These are phyloP conservation scores for Bimastos eiseni DNA, from an alignment of 2,888 invertebrate genomes.

Conservation along the genomic window DNA sequence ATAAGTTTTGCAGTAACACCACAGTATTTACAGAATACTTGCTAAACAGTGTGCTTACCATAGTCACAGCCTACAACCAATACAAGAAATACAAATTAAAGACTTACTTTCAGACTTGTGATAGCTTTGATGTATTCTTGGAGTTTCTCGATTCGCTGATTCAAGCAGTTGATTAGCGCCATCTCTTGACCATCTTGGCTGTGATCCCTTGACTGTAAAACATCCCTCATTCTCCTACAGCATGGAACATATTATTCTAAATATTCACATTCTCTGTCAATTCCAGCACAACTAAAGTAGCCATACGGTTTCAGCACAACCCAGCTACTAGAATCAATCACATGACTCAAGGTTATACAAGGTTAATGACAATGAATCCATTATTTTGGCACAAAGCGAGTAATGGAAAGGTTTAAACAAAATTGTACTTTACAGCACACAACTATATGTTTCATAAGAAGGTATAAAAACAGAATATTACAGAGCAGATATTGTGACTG, in stretches of 20 bases:
- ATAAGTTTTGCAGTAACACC: too few species aligned
- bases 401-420: neutral
- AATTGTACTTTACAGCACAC: too few species aligned
- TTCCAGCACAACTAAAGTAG: neutral
- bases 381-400: neutral
- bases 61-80: neutral
- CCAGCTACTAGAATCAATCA: neutral
- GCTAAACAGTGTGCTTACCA: too few species aligned
- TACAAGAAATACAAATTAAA: neutral
- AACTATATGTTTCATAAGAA: too few species aligned
- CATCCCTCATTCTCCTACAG: neutral
- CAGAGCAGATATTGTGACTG: too few species aligned
- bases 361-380: neutral
- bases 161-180: neutral
- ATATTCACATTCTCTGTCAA: neutral
- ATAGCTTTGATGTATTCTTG: neutral
- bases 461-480: too few species aligned
- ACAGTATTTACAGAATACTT: too few species aligned
- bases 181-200: neutral
- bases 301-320: neutral
- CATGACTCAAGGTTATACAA: neutral
- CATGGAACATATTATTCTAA: neutral
- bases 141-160: conserved; percentile 4
- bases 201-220: neutral
- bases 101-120: neutral